Base-by-base conservation (phyloP, 2,113 vertebrate species). In the Dicaeum eximium region DNA sequence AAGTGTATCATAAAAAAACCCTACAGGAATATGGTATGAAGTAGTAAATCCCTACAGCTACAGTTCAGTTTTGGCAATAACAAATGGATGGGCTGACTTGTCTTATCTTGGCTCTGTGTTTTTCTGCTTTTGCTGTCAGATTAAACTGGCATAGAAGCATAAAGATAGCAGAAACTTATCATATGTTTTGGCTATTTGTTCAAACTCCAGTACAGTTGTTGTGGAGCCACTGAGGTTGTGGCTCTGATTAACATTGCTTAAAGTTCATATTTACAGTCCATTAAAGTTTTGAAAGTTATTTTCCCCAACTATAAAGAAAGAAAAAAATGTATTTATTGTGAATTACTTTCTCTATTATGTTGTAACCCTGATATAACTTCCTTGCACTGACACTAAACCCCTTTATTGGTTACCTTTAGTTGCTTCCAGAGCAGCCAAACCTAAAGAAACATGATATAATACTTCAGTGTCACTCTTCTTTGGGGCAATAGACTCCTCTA, bases 361-460 rank as follows among this genome's bases (percentile, higher is more conserved):
- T 62, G 31, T 54, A 78, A 45, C 15, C 19, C 23, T 67, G 28
- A n/a, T 20, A 13, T 13, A 71, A 70, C 67, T 84, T 7, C 27
- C 13, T 78, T n/a, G 13, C 23, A 13, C 4, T 2, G 57, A 54
- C 2, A 27, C 1, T 0, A 27, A 78, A 28, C 23, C 58, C 30
- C 88, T 40, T 38, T 23, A 24, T 0, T 53, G 45, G 8, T 45
- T 40, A 8, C 12, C 4, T 86, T 61, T 24, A 48, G 25, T 54
- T 66, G 28, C 33, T 83, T 66, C 45, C 30, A 45, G 72, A 71
- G 66, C 35, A 27, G 64, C 28, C 65, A 44, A 83, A 90, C 30
- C 35, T 79, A 48, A 73, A 53, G 75, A 64, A 25, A 21, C 19
- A 80, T 3, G 0, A 1, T 18, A 3, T 4, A 44, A 40, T 5